A percentile compares a stretch with the other conserved stretches of the same genome.
phyloP scores from a whole-genome alignment of 2,113 vertebrate species.

The Mastomys natalensis region DNA sequence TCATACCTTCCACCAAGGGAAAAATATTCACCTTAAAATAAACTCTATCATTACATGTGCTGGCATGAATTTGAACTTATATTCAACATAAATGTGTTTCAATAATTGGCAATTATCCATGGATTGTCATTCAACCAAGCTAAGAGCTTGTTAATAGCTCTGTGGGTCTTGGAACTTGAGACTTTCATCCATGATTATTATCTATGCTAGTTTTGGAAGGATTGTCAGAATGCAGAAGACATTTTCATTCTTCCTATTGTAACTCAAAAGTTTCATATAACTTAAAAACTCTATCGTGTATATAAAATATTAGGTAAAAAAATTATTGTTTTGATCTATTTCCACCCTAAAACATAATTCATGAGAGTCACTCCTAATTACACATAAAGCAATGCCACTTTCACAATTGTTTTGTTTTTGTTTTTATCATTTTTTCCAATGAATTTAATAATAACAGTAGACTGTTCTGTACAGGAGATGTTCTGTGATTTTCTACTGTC shows the following conservation, averaged over 20 bases:
- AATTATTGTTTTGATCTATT: background rate
- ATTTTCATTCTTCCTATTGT: background rate
- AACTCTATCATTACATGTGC: background rate
- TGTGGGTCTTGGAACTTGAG: background rate
- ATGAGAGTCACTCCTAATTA: background rate
- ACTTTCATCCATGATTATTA: background rate
- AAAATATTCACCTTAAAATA: conserved; percentile 42
- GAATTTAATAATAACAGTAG: background rate
- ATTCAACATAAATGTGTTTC: conserved; percentile 29
- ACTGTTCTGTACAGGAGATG: background rate
- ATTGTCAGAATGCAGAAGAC: background rate
- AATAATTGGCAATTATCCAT: background rate
- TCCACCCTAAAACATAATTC: background rate
- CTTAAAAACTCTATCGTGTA: background rate
- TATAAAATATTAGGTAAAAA: background rate
- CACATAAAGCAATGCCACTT: background rate
- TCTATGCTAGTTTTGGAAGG: background rate
- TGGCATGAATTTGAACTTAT: conserved; percentile 51
- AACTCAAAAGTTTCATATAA: background rate
- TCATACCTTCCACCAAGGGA: background rate
- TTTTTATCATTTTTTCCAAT: background rate
- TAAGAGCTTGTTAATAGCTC: background rate
- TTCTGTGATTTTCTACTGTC: background rate
- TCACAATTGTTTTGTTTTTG: background rate
- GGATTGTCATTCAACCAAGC: background rate